Base-by-base conservation (phyloP, 2,797 vertebrate species). In the Acanthurus leucopareius region DNA sequence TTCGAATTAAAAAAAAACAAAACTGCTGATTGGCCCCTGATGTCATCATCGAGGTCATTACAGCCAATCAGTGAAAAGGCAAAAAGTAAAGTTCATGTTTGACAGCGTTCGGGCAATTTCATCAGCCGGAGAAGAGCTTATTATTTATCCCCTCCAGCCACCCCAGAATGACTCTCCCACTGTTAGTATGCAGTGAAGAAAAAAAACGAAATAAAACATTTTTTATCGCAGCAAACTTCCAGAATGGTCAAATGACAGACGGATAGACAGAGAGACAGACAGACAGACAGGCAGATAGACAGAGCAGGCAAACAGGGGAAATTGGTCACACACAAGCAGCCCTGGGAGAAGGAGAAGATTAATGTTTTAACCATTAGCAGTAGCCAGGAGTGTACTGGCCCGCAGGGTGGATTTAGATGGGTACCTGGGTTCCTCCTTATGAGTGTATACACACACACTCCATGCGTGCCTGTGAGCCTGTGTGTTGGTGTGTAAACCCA, bases 321-420 rank as follows among this genome's bases (percentile, higher is more conserved):
- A 73, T 81, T 83, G 88, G 79, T 68, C 64, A 60, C 69, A 75
- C 69, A 53, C 79, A 74, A 66, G 62, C 83, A 79, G 77, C 77
- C 82, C 70, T 59, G 69, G 81, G 83, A 89, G 28, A 75, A 75
- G 60, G 51, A 84, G 79, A 82, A 87, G 85, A 91, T 90, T 89
- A 90, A 93, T 93, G 86, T 88, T 93, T 93, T 80, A 91, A 89
- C 91, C 92, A 93, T 89, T 84, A 93, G 89, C 80, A 32, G 84
- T 44, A 68, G 61, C 85, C 83, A 67, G 75, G 80, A 80, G 83
- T 83, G 77, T 48, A 3, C 67, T 88, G 83, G 76, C 87, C 86
- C 13, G 17, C 22, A 10, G 90, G 88, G 19, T 58, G 75, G 91
- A 91, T 88, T 93, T 87, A 67, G 77, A 84, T 25, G 57, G 86